Evolutionary conservation across 2,888 invertebrate species (phyloP).

Genomic region (Xanthorhoe designata): DNA sequence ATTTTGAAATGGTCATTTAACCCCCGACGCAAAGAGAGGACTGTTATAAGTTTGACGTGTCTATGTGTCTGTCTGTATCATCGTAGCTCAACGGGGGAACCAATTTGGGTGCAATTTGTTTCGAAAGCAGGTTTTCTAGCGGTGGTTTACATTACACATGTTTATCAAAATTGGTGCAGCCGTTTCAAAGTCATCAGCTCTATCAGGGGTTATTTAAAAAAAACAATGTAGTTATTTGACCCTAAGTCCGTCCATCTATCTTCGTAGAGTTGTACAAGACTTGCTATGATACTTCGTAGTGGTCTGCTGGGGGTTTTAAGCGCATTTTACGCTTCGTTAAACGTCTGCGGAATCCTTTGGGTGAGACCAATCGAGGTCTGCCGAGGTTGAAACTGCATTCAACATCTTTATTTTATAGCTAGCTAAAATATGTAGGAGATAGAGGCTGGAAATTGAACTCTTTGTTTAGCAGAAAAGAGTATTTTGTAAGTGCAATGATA

Average conservation of each 20-base stretch:
- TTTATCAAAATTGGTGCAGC: too few species aligned
- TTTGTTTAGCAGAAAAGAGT: background rate
- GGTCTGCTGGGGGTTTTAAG: constrained; percentile 38
- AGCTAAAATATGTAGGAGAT: background rate
- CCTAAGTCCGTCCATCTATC: constrained; percentile 15
- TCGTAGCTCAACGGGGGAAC: too few species aligned
- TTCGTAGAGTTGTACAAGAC: constrained; percentile 16
- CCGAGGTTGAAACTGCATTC: constrained; percentile 22
- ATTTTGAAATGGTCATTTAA: too few species aligned
- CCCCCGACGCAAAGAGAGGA: too few species aligned
- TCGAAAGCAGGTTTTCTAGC: too few species aligned
- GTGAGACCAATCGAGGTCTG: constrained; percentile 12
- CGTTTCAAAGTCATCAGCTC: too few species aligned
- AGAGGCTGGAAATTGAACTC: background rate
- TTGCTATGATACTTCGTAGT: constrained; percentile 34
- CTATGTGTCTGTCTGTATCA: too few species aligned
- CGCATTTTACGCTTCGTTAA: constrained; percentile 41
- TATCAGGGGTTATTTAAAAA: too few species aligned
- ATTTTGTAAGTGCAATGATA: background rate
- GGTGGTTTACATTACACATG: too few species aligned
- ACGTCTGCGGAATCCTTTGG: constrained; percentile 26
- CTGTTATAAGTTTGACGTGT: too few species aligned
- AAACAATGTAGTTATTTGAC: background rate
- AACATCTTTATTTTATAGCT: constrained; percentile 8
- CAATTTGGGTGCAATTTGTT: too few species aligned